Percentiles rank a stretch among this genome's conserved stretches.
Conservation (phyloP, 2,797 vertebrate genomes). For the Cynopterus sphinx region DNA sequence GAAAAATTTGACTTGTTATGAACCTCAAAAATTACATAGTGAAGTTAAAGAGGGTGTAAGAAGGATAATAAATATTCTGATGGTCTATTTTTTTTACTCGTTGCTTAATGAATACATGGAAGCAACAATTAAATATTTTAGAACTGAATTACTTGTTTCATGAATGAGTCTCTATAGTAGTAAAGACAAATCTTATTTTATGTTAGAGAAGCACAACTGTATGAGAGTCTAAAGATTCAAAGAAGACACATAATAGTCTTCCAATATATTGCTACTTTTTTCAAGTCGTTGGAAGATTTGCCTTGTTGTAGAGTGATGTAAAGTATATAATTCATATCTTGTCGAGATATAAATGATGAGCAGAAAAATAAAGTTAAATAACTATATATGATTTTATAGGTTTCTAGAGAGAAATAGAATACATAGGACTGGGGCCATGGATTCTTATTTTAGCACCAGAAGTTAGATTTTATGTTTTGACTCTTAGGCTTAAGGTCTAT, state of each 20-base stretch:
- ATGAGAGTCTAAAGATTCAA: neutral
- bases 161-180: neutral
- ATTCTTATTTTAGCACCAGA: neutral
- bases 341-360: neutral
- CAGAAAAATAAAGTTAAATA: neutral
- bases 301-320: neutral
- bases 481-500: conserved; percentile 5
- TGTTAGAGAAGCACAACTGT: neutral
- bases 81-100: neutral
- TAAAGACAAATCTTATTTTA: neutral
- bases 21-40: neutral
- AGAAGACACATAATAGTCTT: neutral
- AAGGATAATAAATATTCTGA: neutral
- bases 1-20: neutral
- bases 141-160: neutral
- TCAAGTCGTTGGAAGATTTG: neutral
- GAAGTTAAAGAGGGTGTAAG: neutral
- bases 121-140: neutral
- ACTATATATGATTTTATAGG: neutral
- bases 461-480: neutral
- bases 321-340: neutral
- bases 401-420: neutral
- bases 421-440: neutral
- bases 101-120: neutral
- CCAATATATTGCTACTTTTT: neutral